These are phyloP conservation scores for Brevipalpus yothersi DNA, from an alignment of 1,140 invertebrate species.

Conservation along the genomic window DNA sequence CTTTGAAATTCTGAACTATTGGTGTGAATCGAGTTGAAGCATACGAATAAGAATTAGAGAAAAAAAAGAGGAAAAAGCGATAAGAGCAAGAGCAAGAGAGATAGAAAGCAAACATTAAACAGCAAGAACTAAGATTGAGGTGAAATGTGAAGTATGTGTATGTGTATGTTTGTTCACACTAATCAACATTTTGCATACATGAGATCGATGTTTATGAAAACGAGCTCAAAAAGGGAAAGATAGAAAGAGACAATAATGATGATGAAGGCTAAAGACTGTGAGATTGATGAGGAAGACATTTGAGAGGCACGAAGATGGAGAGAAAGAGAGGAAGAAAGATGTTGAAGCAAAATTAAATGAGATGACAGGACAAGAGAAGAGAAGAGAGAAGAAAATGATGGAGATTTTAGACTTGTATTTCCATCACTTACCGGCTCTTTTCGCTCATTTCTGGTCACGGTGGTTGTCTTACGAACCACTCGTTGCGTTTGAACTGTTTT, in stretches of 20 bases:
- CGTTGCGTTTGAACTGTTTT: conserved; percentile 53
- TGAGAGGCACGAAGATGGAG: neutral
- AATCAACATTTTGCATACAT: too few relatives aligned
- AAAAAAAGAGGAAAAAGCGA: too few relatives aligned
- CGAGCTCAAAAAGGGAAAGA: neutral
- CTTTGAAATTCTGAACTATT: too few relatives aligned
- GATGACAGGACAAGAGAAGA: neutral
- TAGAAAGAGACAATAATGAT: neutral
- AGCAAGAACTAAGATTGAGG: too few relatives aligned
- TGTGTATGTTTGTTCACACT: too few relatives aligned
- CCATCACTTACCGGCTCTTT: conserved; percentile 9
- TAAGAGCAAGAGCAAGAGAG: too few relatives aligned
- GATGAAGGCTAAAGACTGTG: neutral
- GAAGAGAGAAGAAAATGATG: neutral
- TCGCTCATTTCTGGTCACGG: conserved; percentile 53
- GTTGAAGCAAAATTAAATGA: neutral
- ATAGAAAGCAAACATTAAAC: too few relatives aligned
- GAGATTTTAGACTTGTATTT: neutral
- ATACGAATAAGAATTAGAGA: too few relatives aligned
- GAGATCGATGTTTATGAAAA: too few relatives aligned
- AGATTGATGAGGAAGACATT: neutral
- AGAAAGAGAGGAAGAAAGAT: neutral
- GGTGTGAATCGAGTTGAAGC: too few relatives aligned
- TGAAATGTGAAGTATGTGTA: too few relatives aligned
- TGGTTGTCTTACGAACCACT: conserved; percentile 68